Percentiles rank a stretch among this genome's conserved stretches.
These are phyloP conservation scores for Pipistrellus nathusii DNA, from an alignment of 2,797 vertebrate species.

Conservation along the genomic window DNA sequence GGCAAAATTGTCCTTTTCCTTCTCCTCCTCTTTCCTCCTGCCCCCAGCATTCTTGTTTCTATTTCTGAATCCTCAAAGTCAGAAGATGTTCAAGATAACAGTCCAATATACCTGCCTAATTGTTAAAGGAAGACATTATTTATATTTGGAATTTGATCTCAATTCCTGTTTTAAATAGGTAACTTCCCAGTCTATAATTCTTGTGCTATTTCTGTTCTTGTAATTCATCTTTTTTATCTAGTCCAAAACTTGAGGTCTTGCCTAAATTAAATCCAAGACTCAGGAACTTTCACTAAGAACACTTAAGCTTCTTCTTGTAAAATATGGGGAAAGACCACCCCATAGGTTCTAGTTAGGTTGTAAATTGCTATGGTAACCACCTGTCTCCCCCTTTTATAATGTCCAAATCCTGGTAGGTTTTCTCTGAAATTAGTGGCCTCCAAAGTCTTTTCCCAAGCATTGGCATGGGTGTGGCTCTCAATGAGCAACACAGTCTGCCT, in stretches of 20 bases:
- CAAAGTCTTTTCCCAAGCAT: neutral
- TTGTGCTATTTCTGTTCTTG: neutral
- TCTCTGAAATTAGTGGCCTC: constrained; percentile 25
- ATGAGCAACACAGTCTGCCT: neutral
- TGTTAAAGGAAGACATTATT: neutral
- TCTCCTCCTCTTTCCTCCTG: accelerated
- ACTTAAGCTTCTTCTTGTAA: neutral
- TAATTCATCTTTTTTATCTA: neutral
- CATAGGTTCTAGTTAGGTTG: neutral
- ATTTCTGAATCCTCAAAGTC: neutral
- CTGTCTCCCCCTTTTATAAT: neutral
- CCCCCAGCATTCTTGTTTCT: neutral
- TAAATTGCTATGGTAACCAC: neutral
- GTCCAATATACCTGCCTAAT: neutral
- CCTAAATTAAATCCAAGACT: neutral
- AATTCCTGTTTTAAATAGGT: neutral
- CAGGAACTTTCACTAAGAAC: neutral
- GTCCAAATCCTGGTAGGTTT: constrained; percentile 8
- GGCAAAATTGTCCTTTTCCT: neutral
- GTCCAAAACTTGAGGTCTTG: neutral
- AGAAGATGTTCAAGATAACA: neutral
- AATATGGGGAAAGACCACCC: neutral
- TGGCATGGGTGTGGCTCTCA: neutral
- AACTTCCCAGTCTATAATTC: neutral
- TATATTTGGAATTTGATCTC: neutral